Evolutionary conservation across 2,113 vertebrate genomes (phyloP), one percentile per base, ranked within the genome.

Genomic region (Grammomys dolichurus): DNA sequence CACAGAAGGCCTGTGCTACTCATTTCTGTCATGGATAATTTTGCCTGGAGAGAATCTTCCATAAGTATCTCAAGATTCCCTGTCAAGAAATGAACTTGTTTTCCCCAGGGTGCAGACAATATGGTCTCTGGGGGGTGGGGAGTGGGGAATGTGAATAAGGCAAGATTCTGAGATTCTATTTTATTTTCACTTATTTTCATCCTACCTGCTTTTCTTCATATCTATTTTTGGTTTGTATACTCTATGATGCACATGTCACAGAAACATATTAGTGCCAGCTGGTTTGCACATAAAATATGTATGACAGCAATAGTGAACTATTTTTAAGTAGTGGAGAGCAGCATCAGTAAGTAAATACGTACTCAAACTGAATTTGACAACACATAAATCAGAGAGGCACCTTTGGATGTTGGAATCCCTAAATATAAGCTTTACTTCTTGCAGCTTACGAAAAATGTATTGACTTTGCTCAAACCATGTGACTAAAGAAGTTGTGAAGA

Each of bases 291-390:
- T 94, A 43, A 67, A 36, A 80, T 58, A 76, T 82, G n/a, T 12
- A 33, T 43, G 1, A 24, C 12, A 94, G 3, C 86, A 31, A 40
- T 82, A 88, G 56, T 80, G 19, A 24, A 85, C 58, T 90, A 46
- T n/a, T 58, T 95, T 84, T 96, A 72, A 93, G 40, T 73, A 86
- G 9, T 48, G 48, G 40, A 91, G 54, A 67, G 60, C 69, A 94
- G 5, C 31, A 82, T 67, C 81, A 70, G 3, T 60, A 80, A 43
- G 46, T 82, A 70, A n/a, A 24, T 89, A 89, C 20, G 22, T 28
- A 75, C 33, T n/a, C 87, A 85, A 78, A 75, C 65, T 93, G 24
- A 87, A 92, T 58, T 80, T 65, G 73, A 91, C 46, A 93, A 63
- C 28, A 86, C 17, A 54, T 48, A n/a, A 84, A 67, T 65, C 51